Conservation (phyloP, 2,888 invertebrate genomes). For the Pyrrhia umbra region DNA sequence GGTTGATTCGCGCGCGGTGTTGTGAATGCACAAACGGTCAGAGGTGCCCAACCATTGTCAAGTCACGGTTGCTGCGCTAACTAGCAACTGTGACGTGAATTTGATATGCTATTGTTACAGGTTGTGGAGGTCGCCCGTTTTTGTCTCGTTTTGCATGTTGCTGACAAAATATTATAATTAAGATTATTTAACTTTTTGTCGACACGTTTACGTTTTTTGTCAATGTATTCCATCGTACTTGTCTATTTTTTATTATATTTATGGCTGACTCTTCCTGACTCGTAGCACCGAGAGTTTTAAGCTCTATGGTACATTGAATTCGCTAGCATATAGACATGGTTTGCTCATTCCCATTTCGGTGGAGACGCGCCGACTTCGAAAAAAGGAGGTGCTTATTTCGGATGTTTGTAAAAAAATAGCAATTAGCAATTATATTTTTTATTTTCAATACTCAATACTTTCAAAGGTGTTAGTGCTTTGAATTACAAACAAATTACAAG, state of each 20-base stretch:
- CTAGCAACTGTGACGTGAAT: constrained; percentile 77
- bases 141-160: constrained; percentile 52
- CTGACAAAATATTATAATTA: constrained; percentile 51
- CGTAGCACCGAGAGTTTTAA: too few relatives aligned
- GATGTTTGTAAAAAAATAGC: too few relatives aligned
- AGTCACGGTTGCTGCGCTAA: constrained; percentile 70
- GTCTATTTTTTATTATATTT: constrained; percentile 10
- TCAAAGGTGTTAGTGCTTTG: too few relatives aligned
- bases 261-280: too few relatives aligned
- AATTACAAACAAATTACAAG: not conserved
- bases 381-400: too few relatives aligned
- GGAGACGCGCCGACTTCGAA: too few relatives aligned
- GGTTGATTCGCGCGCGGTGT: constrained; percentile 58
- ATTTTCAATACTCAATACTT: too few relatives aligned
- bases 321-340: too few relatives aligned
- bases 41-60: constrained; percentile 74
- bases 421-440: too few relatives aligned
- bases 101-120: constrained; percentile 78
- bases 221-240: constrained; percentile 18
- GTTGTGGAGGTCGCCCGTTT: constrained; percentile 66
- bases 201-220: constrained; percentile 23
- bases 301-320: too few relatives aligned
- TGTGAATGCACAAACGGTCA: constrained; percentile 71
- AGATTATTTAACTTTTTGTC: constrained; percentile 38
- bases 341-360: too few relatives aligned